Base-by-base conservation (phyloP, 2,797 vertebrate species). In the Australoheros facetus region DNA sequence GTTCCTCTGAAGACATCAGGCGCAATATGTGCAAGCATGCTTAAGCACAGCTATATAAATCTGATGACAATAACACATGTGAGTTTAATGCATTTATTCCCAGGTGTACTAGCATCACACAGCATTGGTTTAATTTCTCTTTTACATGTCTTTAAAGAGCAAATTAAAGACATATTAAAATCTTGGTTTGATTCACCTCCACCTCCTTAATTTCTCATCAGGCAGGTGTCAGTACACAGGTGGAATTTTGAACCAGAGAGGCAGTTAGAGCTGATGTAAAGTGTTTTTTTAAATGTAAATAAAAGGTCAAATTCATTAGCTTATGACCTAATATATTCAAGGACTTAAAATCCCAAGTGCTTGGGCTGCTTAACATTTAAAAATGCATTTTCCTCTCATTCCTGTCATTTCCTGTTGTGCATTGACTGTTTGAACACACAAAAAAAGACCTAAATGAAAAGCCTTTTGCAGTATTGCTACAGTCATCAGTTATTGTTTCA, bases 401-500 rank as follows among this genome's bases (percentile, higher is more conserved):
- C 62, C 12, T 69, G 62, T 30, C 45, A 69, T 23, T 57, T 45
- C 17, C 16, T 77, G 28, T 23, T 71, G 37, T 58, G 26, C 26
- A 32, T 19, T 21, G 39, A 32, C 26, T 66, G 16, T 48, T 66
- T 23, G 28, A 4, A 51, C 0, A 30, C 21, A 58, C 26, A 71
- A 12, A 42, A 71, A 28, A 19, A 56, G 13, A 69, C 13, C 30
- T 14, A 21, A 56, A 51, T 69, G 4, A 69, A 28, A 56, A 56
- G 45, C 26, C 19, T 53, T 60, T 59, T 51, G 42, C 59, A 54
- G 19, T 55, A 39, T 71, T 73, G 23, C 51, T 45, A 62, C 3
- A 34, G 9, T 60, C 7, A 12, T 60, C 39, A 81, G 12, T 75
- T 76, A 19, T 58, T 9, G 7, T 88, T 93, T 87, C 73, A 96